phyloP scores from a whole-genome alignment of 2,113 vertebrate genomes.

The Microtus richardsoni region DNA sequence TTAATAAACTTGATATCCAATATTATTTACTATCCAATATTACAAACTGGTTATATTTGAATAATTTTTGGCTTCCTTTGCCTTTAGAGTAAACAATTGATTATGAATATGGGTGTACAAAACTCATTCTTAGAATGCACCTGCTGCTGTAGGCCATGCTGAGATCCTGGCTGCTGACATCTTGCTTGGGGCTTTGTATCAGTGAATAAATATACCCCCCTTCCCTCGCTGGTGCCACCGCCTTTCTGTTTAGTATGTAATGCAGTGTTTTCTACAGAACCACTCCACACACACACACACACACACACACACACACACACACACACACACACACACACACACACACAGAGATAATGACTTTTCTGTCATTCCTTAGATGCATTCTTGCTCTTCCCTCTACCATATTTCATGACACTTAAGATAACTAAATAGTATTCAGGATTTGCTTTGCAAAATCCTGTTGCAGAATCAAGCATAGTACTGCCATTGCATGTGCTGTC shows the following conservation, averaged over 20 bases:
- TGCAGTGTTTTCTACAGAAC: background rate
- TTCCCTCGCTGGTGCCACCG: background rate
- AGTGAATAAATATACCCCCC: background rate
- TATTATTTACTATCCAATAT: background rate
- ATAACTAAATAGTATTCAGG: slow-evolving; percentile 13
- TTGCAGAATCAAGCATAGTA: slow-evolving; percentile 14
- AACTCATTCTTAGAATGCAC: background rate
- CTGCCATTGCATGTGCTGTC: background rate
- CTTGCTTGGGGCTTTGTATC: slow-evolving; percentile 18
- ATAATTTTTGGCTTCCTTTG: background rate
- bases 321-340: background rate
- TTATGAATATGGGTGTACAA: slow-evolving; percentile 29
- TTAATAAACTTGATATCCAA: background rate
- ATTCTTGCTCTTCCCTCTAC: slow-evolving; percentile 27
- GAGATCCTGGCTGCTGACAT: background rate
- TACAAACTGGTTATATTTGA: slow-evolving; percentile 35
- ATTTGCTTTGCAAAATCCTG: background rate
- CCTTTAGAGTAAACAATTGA: slow-evolving; percentile 45
- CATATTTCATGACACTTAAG: background rate
- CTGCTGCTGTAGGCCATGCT: background rate
- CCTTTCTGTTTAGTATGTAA: background rate
- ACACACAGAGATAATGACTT: background rate
- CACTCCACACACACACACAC: too few relatives aligned
- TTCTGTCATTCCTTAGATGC: background rate
- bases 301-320: too few relatives aligned